phyloP scores from a whole-genome alignment of 1,140 invertebrate genomes.

The Drosophila pectinifera region DNA sequence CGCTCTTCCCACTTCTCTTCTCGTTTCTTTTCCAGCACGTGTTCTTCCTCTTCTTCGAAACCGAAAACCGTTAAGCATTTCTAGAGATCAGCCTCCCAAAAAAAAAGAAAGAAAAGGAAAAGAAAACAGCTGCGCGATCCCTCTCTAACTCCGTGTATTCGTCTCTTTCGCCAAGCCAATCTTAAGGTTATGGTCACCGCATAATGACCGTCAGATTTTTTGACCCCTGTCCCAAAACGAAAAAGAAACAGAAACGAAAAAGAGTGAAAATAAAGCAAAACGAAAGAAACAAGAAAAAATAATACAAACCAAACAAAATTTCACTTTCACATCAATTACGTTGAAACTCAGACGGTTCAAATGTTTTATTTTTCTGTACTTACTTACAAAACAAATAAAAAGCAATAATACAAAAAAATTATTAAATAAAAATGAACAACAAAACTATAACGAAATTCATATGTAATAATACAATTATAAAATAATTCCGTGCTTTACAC shows the following conservation, averaged over 20 bases:
- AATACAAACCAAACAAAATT: slow-evolving; percentile 60
- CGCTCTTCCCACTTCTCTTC: slow-evolving; percentile 12
- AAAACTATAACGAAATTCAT: background rate
- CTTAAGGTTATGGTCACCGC: slow-evolving; percentile 79
- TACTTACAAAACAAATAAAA: slow-evolving; percentile 38
- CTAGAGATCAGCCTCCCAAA: slow-evolving; percentile 28
- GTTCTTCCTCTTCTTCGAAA: slow-evolving; percentile 53
- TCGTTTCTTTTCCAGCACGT: slow-evolving; percentile 50
- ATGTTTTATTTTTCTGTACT: slow-evolving; percentile 46
- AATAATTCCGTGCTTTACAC: background rate
- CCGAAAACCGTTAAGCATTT: slow-evolving; percentile 11
- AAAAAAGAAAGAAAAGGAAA: slow-evolving; percentile 6
- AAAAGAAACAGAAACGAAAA: slow-evolving; percentile 15
- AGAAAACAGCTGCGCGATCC: slow-evolving; percentile 38
- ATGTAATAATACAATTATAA: background rate
- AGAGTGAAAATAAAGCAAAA: slow-evolving; percentile 42
- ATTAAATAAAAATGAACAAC: background rate
- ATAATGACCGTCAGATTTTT: slow-evolving; percentile 48
- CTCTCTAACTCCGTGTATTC: slow-evolving; percentile 8
- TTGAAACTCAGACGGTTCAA: slow-evolving; percentile 31
- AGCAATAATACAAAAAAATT: slow-evolving; percentile 1
- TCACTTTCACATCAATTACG: slow-evolving; percentile 83
- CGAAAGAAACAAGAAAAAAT: slow-evolving; percentile 15
- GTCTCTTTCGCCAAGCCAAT: slow-evolving; percentile 7
- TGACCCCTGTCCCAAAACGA: slow-evolving; percentile 41